phyloP scores from a whole-genome alignment of 2,113 vertebrate species.

The Nettapus auritus region DNA sequence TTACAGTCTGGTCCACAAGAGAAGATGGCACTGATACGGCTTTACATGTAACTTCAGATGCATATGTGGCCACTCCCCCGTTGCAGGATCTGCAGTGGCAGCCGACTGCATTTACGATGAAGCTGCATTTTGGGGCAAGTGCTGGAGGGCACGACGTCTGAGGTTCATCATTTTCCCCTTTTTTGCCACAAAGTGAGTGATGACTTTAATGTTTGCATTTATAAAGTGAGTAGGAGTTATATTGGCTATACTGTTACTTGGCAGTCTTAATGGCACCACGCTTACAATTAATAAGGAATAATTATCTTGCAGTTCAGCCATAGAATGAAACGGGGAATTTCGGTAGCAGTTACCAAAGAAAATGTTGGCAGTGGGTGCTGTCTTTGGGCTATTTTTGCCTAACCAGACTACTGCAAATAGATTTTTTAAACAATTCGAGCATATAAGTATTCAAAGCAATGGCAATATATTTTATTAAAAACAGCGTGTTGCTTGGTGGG shows the following conservation, averaged over 20 bases:
- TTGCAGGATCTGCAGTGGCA: background rate
- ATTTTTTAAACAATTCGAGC: conserved; percentile 42
- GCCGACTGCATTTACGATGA: background rate
- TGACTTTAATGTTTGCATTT: conserved; percentile 56
- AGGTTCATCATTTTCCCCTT: conserved; percentile 15
- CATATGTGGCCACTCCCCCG: background rate
- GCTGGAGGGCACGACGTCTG: background rate
- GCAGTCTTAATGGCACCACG: background rate
- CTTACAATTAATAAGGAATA: background rate
- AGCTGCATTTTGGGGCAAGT: background rate
- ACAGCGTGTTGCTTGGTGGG: background rate
- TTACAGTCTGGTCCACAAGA: background rate
- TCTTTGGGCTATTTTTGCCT: conserved; percentile 54
- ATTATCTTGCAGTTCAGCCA: conserved; percentile 7
- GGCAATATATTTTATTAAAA: conserved; percentile 56
- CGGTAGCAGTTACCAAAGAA: conserved; percentile 51
- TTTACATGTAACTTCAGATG: background rate
- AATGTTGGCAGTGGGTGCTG: conserved; percentile 28
- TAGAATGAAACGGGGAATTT: conserved; percentile 48
- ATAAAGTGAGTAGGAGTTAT: conserved; percentile 44
- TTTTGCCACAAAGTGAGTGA: conserved; percentile 39
- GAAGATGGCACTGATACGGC: background rate
- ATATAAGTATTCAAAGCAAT: conserved; percentile 50
- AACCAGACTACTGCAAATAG: conserved; percentile 30
- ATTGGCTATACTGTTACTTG: conserved; percentile 36